Evolutionary conservation across 2,797 vertebrate species (phyloP), one percentile per base, ranked within the genome.

Genomic region (Thamnophis elegans): DNA sequence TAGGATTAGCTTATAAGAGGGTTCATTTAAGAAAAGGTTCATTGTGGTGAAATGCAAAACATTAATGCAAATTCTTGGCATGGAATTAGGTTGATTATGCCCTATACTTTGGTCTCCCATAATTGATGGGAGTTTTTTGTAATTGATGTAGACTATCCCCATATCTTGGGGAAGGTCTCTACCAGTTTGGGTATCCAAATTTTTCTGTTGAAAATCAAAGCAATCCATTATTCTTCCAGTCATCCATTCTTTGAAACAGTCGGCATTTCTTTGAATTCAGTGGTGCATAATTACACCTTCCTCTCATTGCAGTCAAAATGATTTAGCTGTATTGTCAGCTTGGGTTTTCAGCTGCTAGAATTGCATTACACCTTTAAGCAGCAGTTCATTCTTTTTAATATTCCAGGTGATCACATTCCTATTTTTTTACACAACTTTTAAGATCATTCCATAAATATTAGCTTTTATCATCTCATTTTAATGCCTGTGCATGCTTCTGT

Each of bases 181-280:
- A 68, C 82, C 90, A 26, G 13, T 86, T 60, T 88, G 47, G 85
- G 32, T 59, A 62, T 59, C 65, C 26, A n/a, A 68, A 88, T 88
- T 68, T 89, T 88, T 89, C 91, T 90, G 59, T 90, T 85, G 89
- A 89, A 87, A 94, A 90, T 91, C 56, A 51, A 14, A 55, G 82
- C 6, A 3, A 60, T 26, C 73, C 54, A 91, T 91, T 91, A 90
- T 91, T 90, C 91, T 92, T 87, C 53, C 62, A 26, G 18, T 85
- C 60, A 47, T 90, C 60, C 68, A 13, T 89, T 87, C 78, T 88
- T 86, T 88, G n/a, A 92, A 87, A 88, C 88, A 42, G 1, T 51
- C 85, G 1, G 55, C 32, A 26, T 90, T 56, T 91, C 55, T 86
- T 91, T 92, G 58, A 90, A 88, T 89, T 93, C 88, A 85, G 88